Conservation (phyloP, 2,113 vertebrate species). For the Hemibagrus wyckioides region DNA sequence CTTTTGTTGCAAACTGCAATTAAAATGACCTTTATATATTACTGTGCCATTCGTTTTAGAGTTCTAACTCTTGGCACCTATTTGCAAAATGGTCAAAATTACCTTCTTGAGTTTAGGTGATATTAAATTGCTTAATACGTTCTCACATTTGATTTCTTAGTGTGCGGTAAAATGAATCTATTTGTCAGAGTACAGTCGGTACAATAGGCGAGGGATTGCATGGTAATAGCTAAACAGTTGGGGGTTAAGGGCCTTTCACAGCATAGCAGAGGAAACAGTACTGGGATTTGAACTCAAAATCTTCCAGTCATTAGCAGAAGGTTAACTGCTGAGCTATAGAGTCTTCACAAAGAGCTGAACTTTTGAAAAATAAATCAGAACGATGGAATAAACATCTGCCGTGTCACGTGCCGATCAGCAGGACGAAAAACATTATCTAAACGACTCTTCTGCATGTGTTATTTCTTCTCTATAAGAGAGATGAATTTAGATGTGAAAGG, state of each 20-base stretch:
- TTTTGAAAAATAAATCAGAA: background rate
- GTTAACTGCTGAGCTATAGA: background rate
- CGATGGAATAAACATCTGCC: background rate
- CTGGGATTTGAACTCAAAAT: background rate
- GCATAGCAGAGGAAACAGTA: background rate
- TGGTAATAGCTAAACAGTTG: background rate
- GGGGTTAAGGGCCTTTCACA: background rate
- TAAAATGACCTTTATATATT: background rate
- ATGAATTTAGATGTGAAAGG: background rate
- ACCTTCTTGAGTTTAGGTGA: too few relatives aligned
- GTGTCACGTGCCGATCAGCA: background rate
- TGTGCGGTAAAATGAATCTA: too few relatives aligned
- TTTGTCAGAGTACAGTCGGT: background rate
- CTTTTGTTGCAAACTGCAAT: slow-evolving; percentile 15
- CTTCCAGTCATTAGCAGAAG: background rate
- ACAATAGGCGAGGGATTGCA: background rate
- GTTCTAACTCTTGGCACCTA: background rate
- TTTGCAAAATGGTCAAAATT: background rate
- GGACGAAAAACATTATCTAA: background rate
- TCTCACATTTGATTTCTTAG: background rate
- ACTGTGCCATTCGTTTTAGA: background rate
- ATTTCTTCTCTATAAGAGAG: background rate
- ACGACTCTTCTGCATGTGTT: background rate
- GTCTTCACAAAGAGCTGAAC: background rate
- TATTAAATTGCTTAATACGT: background rate